Conservation (phyloP, 2,888 invertebrate species). For the Agrotis exclamationis region DNA sequence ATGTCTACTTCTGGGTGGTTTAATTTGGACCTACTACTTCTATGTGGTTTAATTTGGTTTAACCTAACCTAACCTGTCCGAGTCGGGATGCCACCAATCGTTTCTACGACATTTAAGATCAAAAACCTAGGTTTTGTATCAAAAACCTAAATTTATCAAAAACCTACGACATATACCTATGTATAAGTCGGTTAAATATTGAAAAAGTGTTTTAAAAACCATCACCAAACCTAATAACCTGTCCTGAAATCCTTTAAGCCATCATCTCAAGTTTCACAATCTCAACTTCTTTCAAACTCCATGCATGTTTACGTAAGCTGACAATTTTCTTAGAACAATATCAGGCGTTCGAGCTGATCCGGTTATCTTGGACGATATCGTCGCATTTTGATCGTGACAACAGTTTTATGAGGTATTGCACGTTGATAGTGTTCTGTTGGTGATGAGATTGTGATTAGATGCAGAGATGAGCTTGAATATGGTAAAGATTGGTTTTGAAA, state of each 20-base stretch:
- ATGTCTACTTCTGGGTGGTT: too few relatives aligned
- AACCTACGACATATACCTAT: too few relatives aligned
- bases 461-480: not conserved
- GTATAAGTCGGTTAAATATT: too few relatives aligned
- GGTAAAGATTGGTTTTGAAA: too few relatives aligned
- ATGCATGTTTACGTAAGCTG: constrained; percentile 19
- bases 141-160: too few relatives aligned
- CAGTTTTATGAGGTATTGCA: constrained; percentile 38
- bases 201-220: too few relatives aligned
- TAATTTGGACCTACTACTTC: too few relatives aligned
- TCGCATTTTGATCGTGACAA: constrained; percentile 20
- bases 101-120: too few relatives aligned
- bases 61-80: too few relatives aligned
- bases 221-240: not conserved
- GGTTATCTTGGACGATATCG: constrained; percentile 45
- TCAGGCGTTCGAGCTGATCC: constrained; percentile 31
- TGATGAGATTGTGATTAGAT: constrained; percentile 13
- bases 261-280: constrained; percentile 17
- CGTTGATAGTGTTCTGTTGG: constrained; percentile 19
- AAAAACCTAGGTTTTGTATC: too few relatives aligned
- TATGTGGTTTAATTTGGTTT: too few relatives aligned
- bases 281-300: constrained; percentile 25
- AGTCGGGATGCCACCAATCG: too few relatives aligned
- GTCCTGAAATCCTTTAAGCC: not conserved
- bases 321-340: constrained; percentile 24